Evolutionary conservation across 2,113 vertebrate species (phyloP).

Genomic region (Sprattus sprattus): DNA sequence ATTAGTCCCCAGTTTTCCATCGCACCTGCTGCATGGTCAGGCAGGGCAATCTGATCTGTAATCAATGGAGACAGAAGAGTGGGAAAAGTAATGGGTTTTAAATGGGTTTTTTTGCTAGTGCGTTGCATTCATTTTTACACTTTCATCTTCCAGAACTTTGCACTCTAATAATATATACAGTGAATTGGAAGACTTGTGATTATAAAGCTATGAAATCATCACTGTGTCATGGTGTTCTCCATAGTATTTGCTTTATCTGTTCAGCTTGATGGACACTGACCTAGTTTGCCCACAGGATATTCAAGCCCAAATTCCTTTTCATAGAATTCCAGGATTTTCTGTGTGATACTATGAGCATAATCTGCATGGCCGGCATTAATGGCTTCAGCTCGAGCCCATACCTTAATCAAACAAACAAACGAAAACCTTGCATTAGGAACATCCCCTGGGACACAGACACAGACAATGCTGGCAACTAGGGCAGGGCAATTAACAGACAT

Average conservation of each 20-base stretch:
- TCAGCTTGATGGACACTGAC: constrained; percentile 44
- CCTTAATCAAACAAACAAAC: constrained; percentile 47
- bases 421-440: background rate
- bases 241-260: too few relatives aligned
- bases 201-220: too few relatives aligned
- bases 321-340: constrained; percentile 56
- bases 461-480: background rate
- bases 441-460: background rate
- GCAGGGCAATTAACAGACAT: background rate
- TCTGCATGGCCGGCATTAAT: background rate
- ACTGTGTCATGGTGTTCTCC: too few relatives aligned
- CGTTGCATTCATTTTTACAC: too few relatives aligned
- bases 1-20: constrained; percentile 78
- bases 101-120: too few relatives aligned
- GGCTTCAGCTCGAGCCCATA: constrained; percentile 62
- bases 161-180: background rate
- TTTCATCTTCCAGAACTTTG: background rate
- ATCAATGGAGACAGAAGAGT: background rate
- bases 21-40: constrained; percentile 56
- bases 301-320: constrained; percentile 18
- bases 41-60: constrained; percentile 72
- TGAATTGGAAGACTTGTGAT: background rate
- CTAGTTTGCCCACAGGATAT: constrained; percentile 55
- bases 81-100: background rate
- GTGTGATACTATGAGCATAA: constrained; percentile 52